Evolutionary conservation across 2,888 invertebrate genomes (phyloP).

Genomic region (Luperina nickerlii): DNA sequence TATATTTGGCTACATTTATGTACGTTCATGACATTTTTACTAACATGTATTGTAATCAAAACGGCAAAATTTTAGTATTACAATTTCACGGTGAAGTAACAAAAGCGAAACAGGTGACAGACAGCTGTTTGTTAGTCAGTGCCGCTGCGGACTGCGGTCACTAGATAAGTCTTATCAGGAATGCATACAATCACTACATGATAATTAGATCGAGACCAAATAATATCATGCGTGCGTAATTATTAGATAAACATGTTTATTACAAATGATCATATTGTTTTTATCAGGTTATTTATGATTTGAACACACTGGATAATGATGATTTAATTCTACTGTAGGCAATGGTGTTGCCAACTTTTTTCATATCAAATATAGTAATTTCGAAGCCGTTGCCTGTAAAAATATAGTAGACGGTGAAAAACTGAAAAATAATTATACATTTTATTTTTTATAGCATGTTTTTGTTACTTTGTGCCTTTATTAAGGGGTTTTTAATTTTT

Average conservation of each 20-base stretch:
- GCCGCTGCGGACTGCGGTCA: conserved; percentile 67
- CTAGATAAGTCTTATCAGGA: conserved; percentile 77
- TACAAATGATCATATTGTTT: conserved; percentile 29
- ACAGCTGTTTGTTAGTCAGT: conserved; percentile 72
- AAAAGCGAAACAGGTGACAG: conserved; percentile 67
- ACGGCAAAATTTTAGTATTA: conserved; percentile 60
- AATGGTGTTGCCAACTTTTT: background rate
- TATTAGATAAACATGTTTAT: conserved; percentile 65
- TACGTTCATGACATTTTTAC: conserved; percentile 64
- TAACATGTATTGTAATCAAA: conserved; percentile 61
- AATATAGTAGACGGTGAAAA: no score
- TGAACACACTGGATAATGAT: background rate
- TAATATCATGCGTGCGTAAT: conserved; percentile 62
- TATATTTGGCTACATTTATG: conserved; percentile 14
- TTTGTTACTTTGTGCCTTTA: no score
- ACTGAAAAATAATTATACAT: no score
- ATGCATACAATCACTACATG: conserved; percentile 69
- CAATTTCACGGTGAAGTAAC: conserved; percentile 61
- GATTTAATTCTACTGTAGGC: background rate
- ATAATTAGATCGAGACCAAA: conserved; percentile 72
- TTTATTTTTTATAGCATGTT: background rate
- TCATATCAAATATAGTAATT: background rate
- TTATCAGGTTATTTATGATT: conserved; percentile 34
- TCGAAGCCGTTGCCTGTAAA: background rate
- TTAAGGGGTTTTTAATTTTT: no score